Evolutionary conservation across 2,113 vertebrate genomes (phyloP), one percentile per base, ranked within the genome.

Genomic region (Cyprinodon brontotheroides): DNA sequence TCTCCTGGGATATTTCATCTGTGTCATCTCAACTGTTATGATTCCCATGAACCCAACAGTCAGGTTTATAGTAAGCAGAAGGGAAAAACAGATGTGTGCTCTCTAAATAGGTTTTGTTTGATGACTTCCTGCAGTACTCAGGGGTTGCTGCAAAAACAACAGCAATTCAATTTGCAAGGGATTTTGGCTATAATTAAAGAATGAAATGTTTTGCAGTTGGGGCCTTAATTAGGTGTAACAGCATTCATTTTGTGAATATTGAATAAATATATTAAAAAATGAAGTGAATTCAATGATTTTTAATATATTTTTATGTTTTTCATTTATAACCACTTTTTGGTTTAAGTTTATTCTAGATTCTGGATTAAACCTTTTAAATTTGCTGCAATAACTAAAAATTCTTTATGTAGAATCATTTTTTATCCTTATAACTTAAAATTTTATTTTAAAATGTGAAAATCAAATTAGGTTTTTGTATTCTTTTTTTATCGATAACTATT

Each of bases 21-120:
- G 63, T 85, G 89, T 90, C 90, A 84, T 82, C 67, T 75, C 65
- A 20, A 81, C 84, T 90, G 84, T 87, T 91, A 87, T 87, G 85
- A 76, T 94, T 94, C 91, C 92, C 91, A 92, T 85, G 91, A 90
- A 91, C 89, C 65, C 66, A 38, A 53, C 20, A 38, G 72, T 70
- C 60, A 57, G 14, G 60, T 80, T 86, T 82, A 66, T 69, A 63
- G 43, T 45, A 29, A 75, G 74, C 78, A 71, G 70, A 68, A 41
- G 53, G 45, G 61, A 60, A 78, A 70, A 72, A 57, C 85, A 83
- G 78, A 82, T 85, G 81, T 45, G 43, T 41, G 48, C 36, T 62
- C 79, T 87, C 70, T 83, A 89, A 90, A 86, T 77, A 72, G 75
- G 74, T 66, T 65, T 62, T 9, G 0, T 62, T n/a, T 59, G 67